A percentile compares a stretch with the other conserved stretches of the same genome.
These are phyloP conservation scores for Plectrocnemia conspersa DNA, from an alignment of 1,140 invertebrate species.

Conservation along the genomic window DNA sequence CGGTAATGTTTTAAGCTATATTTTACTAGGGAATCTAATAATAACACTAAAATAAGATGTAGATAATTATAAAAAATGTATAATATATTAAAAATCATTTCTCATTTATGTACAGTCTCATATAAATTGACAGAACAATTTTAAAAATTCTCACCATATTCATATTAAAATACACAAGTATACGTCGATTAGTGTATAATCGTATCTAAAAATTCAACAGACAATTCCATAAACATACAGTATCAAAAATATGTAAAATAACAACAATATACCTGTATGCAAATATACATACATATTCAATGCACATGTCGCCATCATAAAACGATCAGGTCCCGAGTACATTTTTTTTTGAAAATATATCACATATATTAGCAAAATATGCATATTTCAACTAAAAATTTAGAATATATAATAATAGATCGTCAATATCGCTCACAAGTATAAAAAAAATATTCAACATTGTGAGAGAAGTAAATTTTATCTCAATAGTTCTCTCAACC, in stretches of 20 bases:
- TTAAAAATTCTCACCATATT: too few species aligned
- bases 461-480: too few species aligned
- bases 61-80: conserved; percentile 14
- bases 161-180: too few species aligned
- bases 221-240: not conserved
- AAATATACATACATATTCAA: not conserved
- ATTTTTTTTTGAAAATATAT: not conserved
- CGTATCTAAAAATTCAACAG: not conserved
- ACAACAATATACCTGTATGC: not conserved
- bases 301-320: not conserved
- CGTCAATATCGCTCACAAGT: too few species aligned
- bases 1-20: too few species aligned
- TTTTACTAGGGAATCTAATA: not conserved
- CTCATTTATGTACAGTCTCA: conserved; percentile 11
- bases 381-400: too few species aligned
- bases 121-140: not conserved
- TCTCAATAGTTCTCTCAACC: too few species aligned
- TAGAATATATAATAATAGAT: too few species aligned
- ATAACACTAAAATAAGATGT: not conserved
- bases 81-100: conserved; percentile 8
- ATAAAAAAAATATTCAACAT: too few species aligned
- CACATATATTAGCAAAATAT: too few species aligned
- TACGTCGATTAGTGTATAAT: too few species aligned
- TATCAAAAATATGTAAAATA: not conserved
- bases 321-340: conserved; percentile 8